phyloP scores from a whole-genome alignment of 2,888 invertebrate genomes.

The Osmoderma eremita region DNA sequence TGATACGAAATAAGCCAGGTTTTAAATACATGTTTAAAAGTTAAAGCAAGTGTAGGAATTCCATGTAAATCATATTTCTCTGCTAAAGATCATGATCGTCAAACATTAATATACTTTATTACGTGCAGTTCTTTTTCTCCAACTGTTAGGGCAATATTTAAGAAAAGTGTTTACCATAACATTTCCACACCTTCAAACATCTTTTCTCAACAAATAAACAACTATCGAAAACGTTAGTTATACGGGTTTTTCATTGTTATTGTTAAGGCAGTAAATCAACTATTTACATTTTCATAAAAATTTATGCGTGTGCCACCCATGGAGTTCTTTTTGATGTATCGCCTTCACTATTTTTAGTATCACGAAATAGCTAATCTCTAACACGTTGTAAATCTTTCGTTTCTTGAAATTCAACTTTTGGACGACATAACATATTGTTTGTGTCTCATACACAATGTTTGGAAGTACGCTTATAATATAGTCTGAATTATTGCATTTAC shows the following conservation, averaged over 20 bases:
- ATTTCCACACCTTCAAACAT: not conserved
- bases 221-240: not conserved
- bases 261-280: conserved; percentile 1
- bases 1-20: too few species aligned
- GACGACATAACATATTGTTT: not conserved
- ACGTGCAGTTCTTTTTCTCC: too few species aligned
- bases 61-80: too few species aligned
- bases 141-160: too few species aligned
- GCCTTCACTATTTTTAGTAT: conserved; percentile 6
- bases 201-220: not conserved
- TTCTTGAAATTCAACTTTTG: not conserved
- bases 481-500: too few species aligned
- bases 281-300: conserved; percentile 3
- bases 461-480: too few species aligned
- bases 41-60: too few species aligned
- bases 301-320: not conserved
- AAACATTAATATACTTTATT: too few species aligned
- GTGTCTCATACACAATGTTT: too few species aligned
- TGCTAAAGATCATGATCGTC: too few species aligned
- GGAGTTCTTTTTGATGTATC: conserved; percentile 1
- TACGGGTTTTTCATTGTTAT: not conserved
- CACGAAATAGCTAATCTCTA: not conserved
- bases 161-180: too few species aligned
- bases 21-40: too few species aligned
- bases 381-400: not conserved